Base-by-base conservation (phyloP, 2,888 invertebrate genomes). In the Lasioglossum figueresi region DNA sequence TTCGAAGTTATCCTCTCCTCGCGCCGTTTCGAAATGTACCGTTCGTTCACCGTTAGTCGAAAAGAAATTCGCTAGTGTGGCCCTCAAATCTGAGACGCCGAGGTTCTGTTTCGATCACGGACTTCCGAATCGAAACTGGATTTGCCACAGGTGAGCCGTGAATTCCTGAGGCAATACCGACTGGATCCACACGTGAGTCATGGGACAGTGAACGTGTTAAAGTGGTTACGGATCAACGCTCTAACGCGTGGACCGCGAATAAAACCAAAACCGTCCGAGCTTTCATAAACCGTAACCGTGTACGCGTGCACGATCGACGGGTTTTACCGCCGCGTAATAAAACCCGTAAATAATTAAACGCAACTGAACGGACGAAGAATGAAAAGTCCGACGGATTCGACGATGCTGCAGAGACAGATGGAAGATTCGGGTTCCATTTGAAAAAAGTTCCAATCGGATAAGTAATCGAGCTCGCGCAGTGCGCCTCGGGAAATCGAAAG, bases 131-230 rank as follows among this genome's bases (percentile, higher is more conserved):
- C 68, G 37, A 70, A 68, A 37, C 68, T 68, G 23, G 68, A 70
- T 70, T 37, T n/a, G 37, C 40, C 68, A n/a, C 68, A 40, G 68
- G 68, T 70, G 40, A 37, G 37, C 68, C n/a, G 40, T 70, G 68
- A 70, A 70, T 70, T 70, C 37, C 68, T 40, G 12, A 37, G 37
- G 40, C 68, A 70, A 70, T 4, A 40, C 68, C 23, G 23, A 68
- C 68, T 37, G 34, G 68, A 70, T 70, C 68, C 34, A 70, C 40
- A 4, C 37, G 68, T 70, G 68, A 70, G 40, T 70, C 68, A 70
- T 37, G 10, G 68, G 68, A 70, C n/a, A 37, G 23, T 12, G 68
- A 70, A 70, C 68, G 37, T n/a, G 68, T 70, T 40, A 37, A 12
- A 70, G 37, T 12, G 68, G 37, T 70, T 40, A 40, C 68, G 68